Percentiles rank a stretch among this genome's conserved stretches.
These are phyloP conservation scores for Ptilonorhynchus violaceus DNA, from an alignment of 2,113 vertebrate genomes.

Conservation along the genomic window DNA sequence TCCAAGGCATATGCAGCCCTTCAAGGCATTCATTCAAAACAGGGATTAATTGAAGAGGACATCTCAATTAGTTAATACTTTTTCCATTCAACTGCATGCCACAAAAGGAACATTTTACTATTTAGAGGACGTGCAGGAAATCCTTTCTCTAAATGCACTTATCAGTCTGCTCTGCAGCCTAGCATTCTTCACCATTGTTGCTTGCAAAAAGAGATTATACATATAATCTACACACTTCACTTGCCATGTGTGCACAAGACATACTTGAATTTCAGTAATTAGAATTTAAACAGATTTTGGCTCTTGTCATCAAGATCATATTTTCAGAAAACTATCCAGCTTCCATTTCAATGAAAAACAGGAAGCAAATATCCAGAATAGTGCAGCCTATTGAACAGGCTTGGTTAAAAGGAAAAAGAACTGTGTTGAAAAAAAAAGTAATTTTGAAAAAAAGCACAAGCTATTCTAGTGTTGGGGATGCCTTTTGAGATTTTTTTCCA, in stretches of 20 bases:
- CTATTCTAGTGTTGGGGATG: background rate
- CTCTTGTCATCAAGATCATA: background rate
- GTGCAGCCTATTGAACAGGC: background rate
- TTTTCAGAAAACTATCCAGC: background rate
- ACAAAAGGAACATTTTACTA: background rate
- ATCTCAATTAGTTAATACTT: constrained; percentile 3
- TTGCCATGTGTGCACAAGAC: background rate
- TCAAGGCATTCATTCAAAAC: background rate
- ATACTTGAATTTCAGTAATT: background rate
- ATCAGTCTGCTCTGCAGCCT: background rate
- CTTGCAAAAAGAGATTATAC: background rate
- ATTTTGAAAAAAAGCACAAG: background rate
- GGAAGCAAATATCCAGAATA: background rate
- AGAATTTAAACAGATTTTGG: background rate
- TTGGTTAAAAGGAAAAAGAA: background rate
- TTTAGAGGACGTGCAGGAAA: background rate
- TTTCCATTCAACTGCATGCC: background rate
- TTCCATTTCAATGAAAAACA: background rate
- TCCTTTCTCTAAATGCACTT: background rate
- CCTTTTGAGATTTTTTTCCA: background rate
- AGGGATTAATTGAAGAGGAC: constrained; percentile 10
- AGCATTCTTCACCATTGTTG: background rate
- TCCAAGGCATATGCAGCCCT: background rate
- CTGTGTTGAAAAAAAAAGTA: background rate
- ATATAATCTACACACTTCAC: background rate